phyloP scores from a whole-genome alignment of 2,888 invertebrate genomes.

The Falcaria lacertinaria region DNA sequence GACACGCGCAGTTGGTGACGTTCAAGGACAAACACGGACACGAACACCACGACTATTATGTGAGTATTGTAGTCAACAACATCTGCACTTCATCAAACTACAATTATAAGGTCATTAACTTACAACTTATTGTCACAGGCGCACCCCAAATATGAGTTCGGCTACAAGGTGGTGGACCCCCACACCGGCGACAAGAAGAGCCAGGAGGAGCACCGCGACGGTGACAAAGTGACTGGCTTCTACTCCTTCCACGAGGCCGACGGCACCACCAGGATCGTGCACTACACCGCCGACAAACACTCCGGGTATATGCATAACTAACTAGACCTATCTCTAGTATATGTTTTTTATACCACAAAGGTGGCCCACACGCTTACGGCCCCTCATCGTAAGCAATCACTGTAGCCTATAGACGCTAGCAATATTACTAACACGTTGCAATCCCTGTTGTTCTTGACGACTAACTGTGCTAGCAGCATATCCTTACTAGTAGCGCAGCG shows the following conservation, averaged over 20 bases:
- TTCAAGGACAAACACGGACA: constrained; percentile 14
- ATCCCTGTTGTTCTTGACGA: too few relatives aligned
- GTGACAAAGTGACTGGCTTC: constrained; percentile 75
- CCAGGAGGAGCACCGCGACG: constrained; percentile 68
- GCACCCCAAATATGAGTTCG: constrained; percentile 44
- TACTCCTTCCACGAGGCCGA: constrained; percentile 75
- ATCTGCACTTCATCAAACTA: too few relatives aligned
- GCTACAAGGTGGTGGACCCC: constrained; percentile 64
- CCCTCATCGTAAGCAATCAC: too few relatives aligned
- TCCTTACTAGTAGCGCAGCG: too few relatives aligned
- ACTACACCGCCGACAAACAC: constrained; percentile 61
- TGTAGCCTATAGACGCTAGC: too few relatives aligned
- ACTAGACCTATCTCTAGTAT: too few relatives aligned
- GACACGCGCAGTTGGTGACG: constrained; percentile 22
- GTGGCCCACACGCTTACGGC: too few relatives aligned
- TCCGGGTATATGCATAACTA: constrained; percentile 20
- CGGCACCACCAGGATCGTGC: constrained; percentile 66
- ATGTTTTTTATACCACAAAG: too few relatives aligned
- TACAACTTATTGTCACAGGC: constrained; percentile 12
- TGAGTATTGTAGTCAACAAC: neutral
- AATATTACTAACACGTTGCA: too few relatives aligned
- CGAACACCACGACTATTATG: constrained; percentile 23
- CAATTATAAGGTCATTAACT: too few relatives aligned
- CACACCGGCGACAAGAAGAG: constrained; percentile 65
- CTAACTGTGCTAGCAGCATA: too few relatives aligned